Evolutionary conservation across 2,113 vertebrate species (phyloP).

Genomic region (Butastur rufipennis): DNA sequence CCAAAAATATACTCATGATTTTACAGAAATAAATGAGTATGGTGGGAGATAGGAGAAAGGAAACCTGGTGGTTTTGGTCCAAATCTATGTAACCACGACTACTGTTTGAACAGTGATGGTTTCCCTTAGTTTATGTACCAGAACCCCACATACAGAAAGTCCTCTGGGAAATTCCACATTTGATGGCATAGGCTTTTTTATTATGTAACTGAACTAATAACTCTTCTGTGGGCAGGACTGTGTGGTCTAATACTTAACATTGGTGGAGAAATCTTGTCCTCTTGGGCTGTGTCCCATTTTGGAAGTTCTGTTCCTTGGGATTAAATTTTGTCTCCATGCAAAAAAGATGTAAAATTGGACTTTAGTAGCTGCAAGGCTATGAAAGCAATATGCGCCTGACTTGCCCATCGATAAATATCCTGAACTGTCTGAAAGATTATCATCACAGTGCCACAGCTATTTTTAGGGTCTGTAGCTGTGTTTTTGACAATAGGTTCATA

Average conservation of each 20-base stretch:
- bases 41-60: not conserved
- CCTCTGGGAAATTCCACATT: not conserved
- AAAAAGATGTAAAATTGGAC: not conserved
- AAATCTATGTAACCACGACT: not conserved
- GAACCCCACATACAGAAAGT: not conserved
- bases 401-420: not conserved
- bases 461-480: not conserved
- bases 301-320: not conserved
- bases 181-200: not conserved
- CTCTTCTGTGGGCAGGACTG: not conserved
- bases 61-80: not conserved
- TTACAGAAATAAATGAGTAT: not conserved
- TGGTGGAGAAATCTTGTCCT: not conserved
- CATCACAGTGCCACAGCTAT: not conserved
- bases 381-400: not conserved
- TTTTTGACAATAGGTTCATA: not conserved
- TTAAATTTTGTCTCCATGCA: not conserved
- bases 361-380: not conserved
- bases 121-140: not conserved
- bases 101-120: not conserved
- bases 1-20: not conserved
- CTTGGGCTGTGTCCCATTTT: not conserved
- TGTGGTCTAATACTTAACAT: not conserved
- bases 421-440: not conserved
- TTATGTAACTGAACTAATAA: not conserved